Evolutionary conservation across 1,140 invertebrate genomes (phyloP).

Genomic region (Drosophila hydei): DNA sequence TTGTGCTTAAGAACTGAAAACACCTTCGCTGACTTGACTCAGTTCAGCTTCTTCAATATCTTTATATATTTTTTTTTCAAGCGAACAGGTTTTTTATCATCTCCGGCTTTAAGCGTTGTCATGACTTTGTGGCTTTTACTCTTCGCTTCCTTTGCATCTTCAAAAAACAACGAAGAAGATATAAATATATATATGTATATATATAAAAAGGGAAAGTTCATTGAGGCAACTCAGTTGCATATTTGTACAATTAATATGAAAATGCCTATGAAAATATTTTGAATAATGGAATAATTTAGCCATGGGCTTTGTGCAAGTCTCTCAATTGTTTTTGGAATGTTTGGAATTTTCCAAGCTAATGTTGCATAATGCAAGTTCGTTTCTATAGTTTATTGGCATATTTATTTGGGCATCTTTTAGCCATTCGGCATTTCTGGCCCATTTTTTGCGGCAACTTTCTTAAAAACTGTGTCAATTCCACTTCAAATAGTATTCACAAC

Average conservation of each 20-base stretch:
- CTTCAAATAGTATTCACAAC: constrained; percentile 42
- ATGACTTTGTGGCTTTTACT: constrained; percentile 65
- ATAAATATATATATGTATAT: constrained; percentile 50
- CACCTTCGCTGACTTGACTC: constrained; percentile 28
- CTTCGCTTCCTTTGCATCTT: constrained; percentile 72
- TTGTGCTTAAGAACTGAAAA: constrained; percentile 7
- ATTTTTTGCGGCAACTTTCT: constrained; percentile 51
- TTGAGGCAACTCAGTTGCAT: constrained; percentile 62
- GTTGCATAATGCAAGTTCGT: constrained; percentile 3
- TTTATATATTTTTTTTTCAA: constrained; percentile 28
- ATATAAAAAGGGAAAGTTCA: constrained; percentile 74
- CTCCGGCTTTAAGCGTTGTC: constrained; percentile 61
- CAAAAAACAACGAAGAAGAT: constrained; percentile 30
- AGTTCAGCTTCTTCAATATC: constrained; percentile 9
- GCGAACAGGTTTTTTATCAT: constrained; percentile 67
- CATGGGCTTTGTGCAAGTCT: constrained; percentile 57
- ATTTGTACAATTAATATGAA: constrained; percentile 67
- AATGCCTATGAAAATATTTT: constrained; percentile 66
- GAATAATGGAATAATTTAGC: constrained; percentile 73
- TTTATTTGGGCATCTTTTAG: constrained; percentile 38
- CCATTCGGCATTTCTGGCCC: not conserved
- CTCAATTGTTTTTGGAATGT: constrained; percentile 22
- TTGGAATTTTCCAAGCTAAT: not conserved
- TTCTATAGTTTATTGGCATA: constrained; percentile 12
- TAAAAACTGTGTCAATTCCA: constrained; percentile 67